Evolutionary conservation across 2,797 vertebrate species (phyloP), one percentile per base, ranked within the genome.

Genomic region (Crenuchus spilurus): DNA sequence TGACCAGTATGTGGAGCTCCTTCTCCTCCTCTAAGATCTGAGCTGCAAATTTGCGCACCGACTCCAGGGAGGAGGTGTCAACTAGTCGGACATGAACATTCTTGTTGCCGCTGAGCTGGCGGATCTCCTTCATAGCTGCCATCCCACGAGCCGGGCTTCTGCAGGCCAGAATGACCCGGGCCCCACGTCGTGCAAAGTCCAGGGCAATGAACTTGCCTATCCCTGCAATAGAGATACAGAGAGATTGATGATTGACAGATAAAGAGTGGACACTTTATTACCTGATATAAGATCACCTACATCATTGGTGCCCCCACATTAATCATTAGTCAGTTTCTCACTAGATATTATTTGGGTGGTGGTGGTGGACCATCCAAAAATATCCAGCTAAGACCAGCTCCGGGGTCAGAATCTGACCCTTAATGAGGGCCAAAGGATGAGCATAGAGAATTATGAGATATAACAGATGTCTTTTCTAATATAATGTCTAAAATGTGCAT

Each of bases 131-230:
- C 39, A 92, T 30, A 0, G 92, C 93, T 0, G 62, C 87, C 6
- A 48, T 82, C 1, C 95, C 95, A 0, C 84, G 77, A 2, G 86
- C 73, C 26, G 31, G 46, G 10, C 79, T 94, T 6, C 93, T 89
- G 77, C 95, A 97, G 0, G 94, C 95, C 18, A 98, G 85, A 82
- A 98, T 93, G 30, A 95, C 94, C 44, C 88, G 92, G 1, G 94
- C 94, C 0, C 94, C 94, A 0, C 94, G 91, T 2, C 78, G 84
- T 0, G 94, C 94, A 80, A 97, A 87, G 78, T 97, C 95, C 84
- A 92, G 72, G 22, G 94, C 94, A 2, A 96, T 90, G 9, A 74
- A 78, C 61, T 94, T 96, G 0, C 96, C 94, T 0, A 96, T 94
- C 0, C 95, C 96, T 97, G 69, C 0, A 16, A 4, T 4, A 11